Percentiles rank a stretch among this genome's conserved stretches.
These are phyloP conservation scores for Eupithecia inturbata DNA, from an alignment of 2,888 invertebrate species.

Conservation along the genomic window DNA sequence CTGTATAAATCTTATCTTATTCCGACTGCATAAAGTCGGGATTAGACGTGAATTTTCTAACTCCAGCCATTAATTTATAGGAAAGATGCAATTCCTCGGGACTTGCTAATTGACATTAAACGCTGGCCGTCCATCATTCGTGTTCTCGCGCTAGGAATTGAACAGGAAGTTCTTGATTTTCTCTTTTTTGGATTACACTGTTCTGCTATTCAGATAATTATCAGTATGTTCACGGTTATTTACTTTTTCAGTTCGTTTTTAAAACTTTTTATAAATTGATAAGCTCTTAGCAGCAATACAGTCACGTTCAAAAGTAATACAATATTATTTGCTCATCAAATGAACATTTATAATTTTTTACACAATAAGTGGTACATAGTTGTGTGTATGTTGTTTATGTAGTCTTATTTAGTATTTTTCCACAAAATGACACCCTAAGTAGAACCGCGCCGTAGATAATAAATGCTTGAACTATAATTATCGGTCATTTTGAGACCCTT, in stretches of 20 bases:
- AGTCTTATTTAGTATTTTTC: neutral
- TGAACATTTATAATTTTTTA: neutral
- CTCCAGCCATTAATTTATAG: conserved; percentile 58
- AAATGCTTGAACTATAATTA: conserved; percentile 32
- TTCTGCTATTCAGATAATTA: conserved; percentile 29
- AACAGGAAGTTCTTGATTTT: conserved; percentile 45
- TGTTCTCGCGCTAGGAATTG: conserved; percentile 62
- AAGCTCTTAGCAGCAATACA: neutral
- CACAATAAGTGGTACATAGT: neutral
- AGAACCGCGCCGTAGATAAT: conserved; percentile 16
- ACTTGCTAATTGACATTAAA: conserved; percentile 78
- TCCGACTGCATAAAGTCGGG: conserved; percentile 45
- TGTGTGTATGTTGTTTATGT: neutral
- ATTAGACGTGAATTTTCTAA: conserved; percentile 44
- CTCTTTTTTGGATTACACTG: conserved; percentile 32
- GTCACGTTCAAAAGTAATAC: conserved; percentile 10
- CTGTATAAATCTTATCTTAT: conserved; percentile 34
- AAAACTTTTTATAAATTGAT: conserved; percentile 6
- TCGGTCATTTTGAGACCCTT: conserved; percentile 51
- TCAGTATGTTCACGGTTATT: neutral
- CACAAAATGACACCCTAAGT: conserved; percentile 18
- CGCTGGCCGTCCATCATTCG: conserved; percentile 70
- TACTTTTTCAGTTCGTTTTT: neutral
- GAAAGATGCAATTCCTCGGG: conserved; percentile 55
- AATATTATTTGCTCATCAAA: neutral